Evolutionary conservation across 1,140 invertebrate species (phyloP).

Genomic region (Polypedilum vanderplanki): DNA sequence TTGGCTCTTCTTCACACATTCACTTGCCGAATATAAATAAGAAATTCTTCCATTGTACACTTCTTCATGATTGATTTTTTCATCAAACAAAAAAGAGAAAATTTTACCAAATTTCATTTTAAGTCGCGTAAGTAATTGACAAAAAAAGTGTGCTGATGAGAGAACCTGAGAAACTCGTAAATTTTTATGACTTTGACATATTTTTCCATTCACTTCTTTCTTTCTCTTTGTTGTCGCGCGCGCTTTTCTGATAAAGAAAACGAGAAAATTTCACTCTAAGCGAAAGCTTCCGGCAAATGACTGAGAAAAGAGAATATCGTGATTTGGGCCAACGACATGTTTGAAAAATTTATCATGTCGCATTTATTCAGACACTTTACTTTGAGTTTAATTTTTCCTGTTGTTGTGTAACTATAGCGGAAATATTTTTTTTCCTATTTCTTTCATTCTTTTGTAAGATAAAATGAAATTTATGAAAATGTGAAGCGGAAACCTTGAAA

Average conservation of each 20-base stretch:
- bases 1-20: too few relatives aligned
- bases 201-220: background rate
- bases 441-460: background rate
- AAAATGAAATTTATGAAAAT: background rate
- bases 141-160: background rate
- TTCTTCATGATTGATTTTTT: too few relatives aligned
- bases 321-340: background rate
- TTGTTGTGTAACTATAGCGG: background rate
- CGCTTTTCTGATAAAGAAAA: background rate
- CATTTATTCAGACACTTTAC: background rate
- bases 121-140: too few relatives aligned
- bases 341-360: background rate
- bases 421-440: background rate
- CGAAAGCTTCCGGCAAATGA: background rate
- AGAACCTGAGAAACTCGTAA: background rate
- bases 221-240: background rate
- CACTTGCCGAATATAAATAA: too few relatives aligned
- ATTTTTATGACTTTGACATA: slow-evolving; percentile 1
- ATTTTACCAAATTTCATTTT: too few relatives aligned
- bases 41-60: too few relatives aligned
- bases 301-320: background rate
- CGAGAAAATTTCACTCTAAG: background rate
- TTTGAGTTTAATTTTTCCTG: slow-evolving; percentile 2
- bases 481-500: too few relatives aligned
- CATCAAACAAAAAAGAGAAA: too few relatives aligned